phyloP scores from a whole-genome alignment of 2,888 invertebrate species.

The Hydrotaea cyrtoneurina region DNA sequence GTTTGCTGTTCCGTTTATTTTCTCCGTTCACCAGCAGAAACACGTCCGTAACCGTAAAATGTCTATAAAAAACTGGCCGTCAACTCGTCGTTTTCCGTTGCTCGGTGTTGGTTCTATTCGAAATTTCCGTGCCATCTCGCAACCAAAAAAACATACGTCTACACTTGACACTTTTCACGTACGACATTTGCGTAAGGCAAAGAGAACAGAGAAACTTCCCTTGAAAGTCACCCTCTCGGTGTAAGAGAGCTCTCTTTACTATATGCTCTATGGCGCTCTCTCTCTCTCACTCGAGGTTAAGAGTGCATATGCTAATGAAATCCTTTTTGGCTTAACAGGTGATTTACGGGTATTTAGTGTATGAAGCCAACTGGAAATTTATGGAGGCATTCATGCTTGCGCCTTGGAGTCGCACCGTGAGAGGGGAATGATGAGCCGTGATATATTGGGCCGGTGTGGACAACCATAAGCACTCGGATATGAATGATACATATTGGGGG shows the following conservation, averaged over 20 bases:
- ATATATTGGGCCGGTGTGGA: background rate
- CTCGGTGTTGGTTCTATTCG: background rate
- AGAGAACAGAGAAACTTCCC: constrained; percentile 31
- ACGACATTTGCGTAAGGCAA: constrained; percentile 42
- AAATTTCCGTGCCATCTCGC: background rate
- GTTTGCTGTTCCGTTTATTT: constrained; percentile 9
- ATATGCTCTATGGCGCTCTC: constrained; percentile 26
- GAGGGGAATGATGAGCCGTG: background rate
- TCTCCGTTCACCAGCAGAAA: constrained; percentile 59
- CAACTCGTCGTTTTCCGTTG: background rate
- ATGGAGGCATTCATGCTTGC: background rate
- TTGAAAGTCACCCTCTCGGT: background rate
- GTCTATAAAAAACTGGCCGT: constrained; percentile 75
- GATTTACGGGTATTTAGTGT: constrained; percentile 42
- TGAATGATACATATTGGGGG: too few species aligned
- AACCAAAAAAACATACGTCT: background rate
- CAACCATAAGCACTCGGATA: background rate
- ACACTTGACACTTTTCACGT: constrained; percentile 60
- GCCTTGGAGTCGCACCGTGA: background rate
- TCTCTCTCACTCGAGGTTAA: background rate
- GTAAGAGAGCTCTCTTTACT: background rate
- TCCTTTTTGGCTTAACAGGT: constrained; percentile 65
- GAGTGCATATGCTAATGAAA: constrained; percentile 19
- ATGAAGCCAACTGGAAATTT: background rate
- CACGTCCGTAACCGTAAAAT: constrained; percentile 76